Base-by-base conservation (phyloP, 1,140 invertebrate genomes). In the Hestina assimilis region DNA sequence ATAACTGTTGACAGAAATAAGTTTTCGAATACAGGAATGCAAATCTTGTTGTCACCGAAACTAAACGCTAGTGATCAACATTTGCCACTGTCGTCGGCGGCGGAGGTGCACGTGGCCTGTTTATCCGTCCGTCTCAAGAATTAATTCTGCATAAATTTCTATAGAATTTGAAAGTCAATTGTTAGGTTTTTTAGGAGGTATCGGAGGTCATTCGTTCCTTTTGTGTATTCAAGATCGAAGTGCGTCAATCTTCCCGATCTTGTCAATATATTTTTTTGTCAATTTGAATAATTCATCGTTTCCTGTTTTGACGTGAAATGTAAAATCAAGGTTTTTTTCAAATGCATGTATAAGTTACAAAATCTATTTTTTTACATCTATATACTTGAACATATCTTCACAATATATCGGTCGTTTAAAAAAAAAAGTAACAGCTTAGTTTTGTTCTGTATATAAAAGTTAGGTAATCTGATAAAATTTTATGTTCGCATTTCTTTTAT, bases 121-220 rank as follows among this genome's bases (percentile, higher is more conserved):
- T 57, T 57, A 38, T 50, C 35, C 35, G 54, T 57, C 55, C 45
- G 55, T 50, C 55, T 51, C 40, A 35, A 58, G 55, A 50, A 51
- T 58, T 47, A 51, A 58, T 58, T 43, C 51, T 19, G 55, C 38
- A 43, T 41, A 19, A 17, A 57, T 43, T 29, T 28, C 26, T 9
- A 38, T 11, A 17, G 14, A 15, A 58, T 58, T 51, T 58, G 45
- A 58, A 58, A 58, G 28, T 58, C 55, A 58, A 58, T 58, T 14
- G 26, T 9, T 21, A 24, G 35, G 47, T 58, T 58, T 58, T 43
- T 23, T 46, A 14, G 40, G 12, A 11, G 46, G 4, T 33, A 35
- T 8, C 38, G 35, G 40, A 53, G 51, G 51, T 53, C 40, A 33
- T 21, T n/a, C 12, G 33, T 35, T 29, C 12, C 21, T 9, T 19